Base-by-base conservation (phyloP, 2,113 vertebrate species). In the Rana temporaria region DNA sequence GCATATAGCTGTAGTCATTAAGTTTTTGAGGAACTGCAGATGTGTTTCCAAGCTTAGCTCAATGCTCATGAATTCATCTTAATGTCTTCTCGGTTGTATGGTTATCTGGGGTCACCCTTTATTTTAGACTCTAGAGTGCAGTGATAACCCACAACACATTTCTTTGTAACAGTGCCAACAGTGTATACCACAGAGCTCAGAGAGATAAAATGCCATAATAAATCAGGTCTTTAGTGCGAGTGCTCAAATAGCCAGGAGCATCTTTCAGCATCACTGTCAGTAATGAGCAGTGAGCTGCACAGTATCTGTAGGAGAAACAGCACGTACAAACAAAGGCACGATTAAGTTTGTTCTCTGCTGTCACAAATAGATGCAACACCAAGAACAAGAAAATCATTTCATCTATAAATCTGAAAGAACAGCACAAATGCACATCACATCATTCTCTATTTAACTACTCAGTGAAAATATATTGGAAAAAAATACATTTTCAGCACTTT, bases 201-300 rank as follows among this genome's bases (percentile, higher is more conserved):
- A 62, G n/a, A 70, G n/a, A n/a, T 42, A 20, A 70, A 32, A 69
- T 80, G 66, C 66, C 78, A 70, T 52, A 26, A 80, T 71, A 70
- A 80, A 80, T 79, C 77, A 79, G 66, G 34, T 70, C 56, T 56
- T 80, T 79, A 38, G 78, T 67, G 64, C 70, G 34, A 80, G 53
- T 80, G 78, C 70, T 80, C 59, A 59, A 70, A 80, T 80, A 71
- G 78, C 78, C 65, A 60, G 34, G 67, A 62, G 67, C 78, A 60
- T 80, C 34, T 60, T 79, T 71, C 78, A 80, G 78, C 26, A 69
- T 38, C 52, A 59, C 77, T 79, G 77, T 68, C 77, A 67, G 77
- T 79, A 79, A 79, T 60, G 30, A 60, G 66, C 26, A 69, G 66
- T 60, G 20, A 80, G 55, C 55, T 48, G 30, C 67, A 68, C 78